phyloP scores from a whole-genome alignment of 30 jellyfish, hydroid and myxozoan species.

The Cassiopea xamachana region DNA sequence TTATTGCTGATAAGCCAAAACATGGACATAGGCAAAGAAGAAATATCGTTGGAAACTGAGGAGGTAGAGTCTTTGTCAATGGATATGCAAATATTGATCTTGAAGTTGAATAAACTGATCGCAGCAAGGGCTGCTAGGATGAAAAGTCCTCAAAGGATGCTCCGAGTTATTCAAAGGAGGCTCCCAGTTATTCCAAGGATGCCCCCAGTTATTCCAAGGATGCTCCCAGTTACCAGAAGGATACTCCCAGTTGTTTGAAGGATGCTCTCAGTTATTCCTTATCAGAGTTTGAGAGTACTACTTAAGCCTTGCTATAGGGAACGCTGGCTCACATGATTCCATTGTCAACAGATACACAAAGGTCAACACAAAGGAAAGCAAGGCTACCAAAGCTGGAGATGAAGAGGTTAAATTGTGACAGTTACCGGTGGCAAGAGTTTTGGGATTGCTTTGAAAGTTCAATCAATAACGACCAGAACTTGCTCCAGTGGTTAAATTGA shows the following conservation, averaged over 20 bases:
- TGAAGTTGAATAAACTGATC: background rate
- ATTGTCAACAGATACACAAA: background rate
- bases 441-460: constrained; percentile 46
- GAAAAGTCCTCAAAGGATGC: background rate
- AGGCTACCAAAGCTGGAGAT: constrained; percentile 38
- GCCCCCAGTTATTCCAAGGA: too few relatives aligned
- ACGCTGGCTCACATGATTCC: background rate
- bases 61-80: background rate
- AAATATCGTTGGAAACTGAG: background rate
- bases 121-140: background rate
- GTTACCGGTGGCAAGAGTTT: constrained; percentile 44
- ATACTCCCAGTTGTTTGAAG: too few relatives aligned
- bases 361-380: background rate
- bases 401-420: constrained; percentile 24
- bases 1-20: background rate
- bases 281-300: background rate
- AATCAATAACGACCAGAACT: constrained; percentile 2
- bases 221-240: too few relatives aligned
- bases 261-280: too few relatives aligned
- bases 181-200: too few relatives aligned
- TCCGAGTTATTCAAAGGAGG: background rate
- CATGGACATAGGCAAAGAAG: background rate
- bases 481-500: constrained; percentile 17
- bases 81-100: background rate
- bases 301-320: background rate